A percentile compares a stretch with the other conserved stretches of the same genome.
Evolutionary conservation across 2,113 vertebrate genomes (phyloP).

Genomic region (Hippocampus mohnikei): DNA sequence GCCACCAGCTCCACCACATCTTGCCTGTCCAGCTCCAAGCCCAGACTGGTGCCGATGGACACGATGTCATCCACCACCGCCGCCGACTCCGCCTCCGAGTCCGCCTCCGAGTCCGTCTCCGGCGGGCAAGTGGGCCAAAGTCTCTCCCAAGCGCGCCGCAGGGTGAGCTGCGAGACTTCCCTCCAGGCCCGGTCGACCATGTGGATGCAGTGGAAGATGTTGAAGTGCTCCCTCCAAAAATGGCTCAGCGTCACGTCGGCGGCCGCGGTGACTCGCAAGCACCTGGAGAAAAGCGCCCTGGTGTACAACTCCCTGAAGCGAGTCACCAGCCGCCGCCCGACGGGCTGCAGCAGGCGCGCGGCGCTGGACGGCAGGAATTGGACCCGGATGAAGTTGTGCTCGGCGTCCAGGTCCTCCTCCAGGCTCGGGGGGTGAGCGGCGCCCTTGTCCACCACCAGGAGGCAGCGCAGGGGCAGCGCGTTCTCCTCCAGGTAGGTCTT

Average conservation of each 20-base stretch:
- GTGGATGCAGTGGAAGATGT: neutral
- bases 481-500: neutral
- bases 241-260: neutral
- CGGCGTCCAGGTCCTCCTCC: neutral
- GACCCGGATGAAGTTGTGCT: neutral
- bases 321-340: neutral
- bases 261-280: neutral
- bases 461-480: neutral
- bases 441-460: neutral
- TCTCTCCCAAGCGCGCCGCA: neutral
- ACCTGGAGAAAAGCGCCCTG: neutral
- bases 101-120: neutral
- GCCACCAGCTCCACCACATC: neutral
- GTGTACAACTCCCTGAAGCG: neutral
- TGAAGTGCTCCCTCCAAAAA: neutral
- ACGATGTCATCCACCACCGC: neutral
- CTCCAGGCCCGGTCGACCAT: neutral
- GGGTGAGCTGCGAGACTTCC: neutral
- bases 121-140: neutral
- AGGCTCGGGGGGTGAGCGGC: neutral
- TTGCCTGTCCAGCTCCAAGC: neutral
- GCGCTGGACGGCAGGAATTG: neutral
- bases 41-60: neutral
- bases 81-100: neutral
- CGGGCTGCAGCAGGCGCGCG: neutral